Base-by-base conservation (phyloP, 2,888 invertebrate species). In the Caenorhabditis drosophilae region DNA sequence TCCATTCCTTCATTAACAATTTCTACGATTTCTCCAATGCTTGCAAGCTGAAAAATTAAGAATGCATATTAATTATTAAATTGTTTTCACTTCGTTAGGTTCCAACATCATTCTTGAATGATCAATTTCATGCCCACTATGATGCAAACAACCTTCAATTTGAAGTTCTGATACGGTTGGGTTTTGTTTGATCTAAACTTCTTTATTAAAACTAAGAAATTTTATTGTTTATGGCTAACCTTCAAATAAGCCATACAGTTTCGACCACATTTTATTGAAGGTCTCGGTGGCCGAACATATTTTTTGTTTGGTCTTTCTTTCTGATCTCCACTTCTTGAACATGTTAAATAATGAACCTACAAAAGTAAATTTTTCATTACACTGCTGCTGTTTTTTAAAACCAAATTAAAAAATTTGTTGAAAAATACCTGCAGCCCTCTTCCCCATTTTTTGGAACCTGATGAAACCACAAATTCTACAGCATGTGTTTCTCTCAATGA, bases 171-270 rank as follows among this genome's bases (percentile, higher is more conserved):
- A 70, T 3, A 69, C 69, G 0, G 69, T 67, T 15, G 73, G 73
- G 47, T 73, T 73, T 40, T 73, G 73, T 25, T 73, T 73, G 27
- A 73, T 73, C 56, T 67, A 38, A 46, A 58, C 49, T 22, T n/a
- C n/a, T n/a, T n/a, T n/a, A n/a, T n/a, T n/a, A n/a, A n/a, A 16
- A 38, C 2, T 9, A 49, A 6, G 9, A 4, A 16, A 23, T 49
- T 35, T 40, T 47, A 31, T 18, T 11, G 18, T 16, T 31, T 9
- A 27, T 12, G 12, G 4, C 44, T n/a, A 40, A 68, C 68, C 64
- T 73, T 73, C 45, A 73, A 46, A 36, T 73, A 73, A 11, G 73
- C 73, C 69, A 70, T 73, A 31, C 73, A 73, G 31, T 71, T 73
- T 34, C 67, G 58, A 12, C 73, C 73, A 22, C 73, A 73, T 36